Evolutionary conservation across 2,113 vertebrate species (phyloP).

Genomic region (Hiodon alosoides): DNA sequence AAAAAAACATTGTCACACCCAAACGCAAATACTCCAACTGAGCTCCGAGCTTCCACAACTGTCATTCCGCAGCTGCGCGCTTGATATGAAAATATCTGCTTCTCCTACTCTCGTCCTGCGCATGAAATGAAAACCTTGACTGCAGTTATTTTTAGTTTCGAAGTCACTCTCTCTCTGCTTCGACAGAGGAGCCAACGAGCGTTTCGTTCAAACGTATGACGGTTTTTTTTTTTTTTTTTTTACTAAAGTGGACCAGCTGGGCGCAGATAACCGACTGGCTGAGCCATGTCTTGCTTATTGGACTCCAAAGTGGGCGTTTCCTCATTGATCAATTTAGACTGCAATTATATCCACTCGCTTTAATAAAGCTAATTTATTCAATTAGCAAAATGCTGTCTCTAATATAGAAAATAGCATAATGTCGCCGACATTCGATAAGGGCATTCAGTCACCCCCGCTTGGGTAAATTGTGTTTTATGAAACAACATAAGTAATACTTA

Average conservation of each 20-base stretch:
- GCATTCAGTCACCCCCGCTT: no score
- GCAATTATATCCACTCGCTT: not conserved
- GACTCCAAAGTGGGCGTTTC: slow-evolving; percentile 38
- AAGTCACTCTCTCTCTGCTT: not conserved
- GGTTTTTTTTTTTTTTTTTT: no score
- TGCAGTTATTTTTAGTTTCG: not conserved
- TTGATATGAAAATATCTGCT: slow-evolving; percentile 6
- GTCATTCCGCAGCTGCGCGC: slow-evolving; percentile 24
- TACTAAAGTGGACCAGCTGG: not conserved
- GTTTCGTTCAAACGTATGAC: not conserved
- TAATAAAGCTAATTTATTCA: not conserved
- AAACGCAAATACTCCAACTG: slow-evolving; percentile 26
- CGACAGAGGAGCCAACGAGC: not conserved
- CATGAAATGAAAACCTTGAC: not conserved
- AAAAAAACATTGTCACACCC: slow-evolving; percentile 49
- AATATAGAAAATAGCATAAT: not conserved
- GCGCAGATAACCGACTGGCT: not conserved
- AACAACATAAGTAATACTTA: no score
- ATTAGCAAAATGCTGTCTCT: not conserved
- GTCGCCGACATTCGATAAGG: not conserved
- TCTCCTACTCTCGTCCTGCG: not conserved
- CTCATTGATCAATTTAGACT: slow-evolving; percentile 8
- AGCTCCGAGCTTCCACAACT: slow-evolving; percentile 25
- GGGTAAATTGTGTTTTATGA: no score
- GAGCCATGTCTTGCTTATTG: not conserved